Evolutionary conservation across 2,888 invertebrate species (phyloP), one percentile per base, ranked within the genome.

Genomic region (Synanthedon formicaeformis): DNA sequence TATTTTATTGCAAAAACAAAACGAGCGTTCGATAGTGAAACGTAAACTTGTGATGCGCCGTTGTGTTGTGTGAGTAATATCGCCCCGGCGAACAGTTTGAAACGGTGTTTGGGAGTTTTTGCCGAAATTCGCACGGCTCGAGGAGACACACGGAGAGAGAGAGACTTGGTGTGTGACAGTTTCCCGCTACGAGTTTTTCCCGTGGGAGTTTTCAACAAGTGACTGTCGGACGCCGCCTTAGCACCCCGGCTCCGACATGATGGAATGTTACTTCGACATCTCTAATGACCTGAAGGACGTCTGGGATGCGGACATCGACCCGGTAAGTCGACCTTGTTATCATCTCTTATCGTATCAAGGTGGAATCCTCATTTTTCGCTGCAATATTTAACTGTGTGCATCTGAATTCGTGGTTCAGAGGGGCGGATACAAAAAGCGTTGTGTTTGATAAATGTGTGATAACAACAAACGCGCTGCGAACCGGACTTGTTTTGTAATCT

Each of bases 241-340:
- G 66, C 60, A 59, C 63, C 64, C 73, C 78, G 81, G 81, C 81
- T 80, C 84, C 75, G 80, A 81, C 72, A 92, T 92, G 92, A 92
- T 92, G 92, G 92, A 92, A 85, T 88, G 89, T 67, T 93, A 92
- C 85, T 93, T 92, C 86, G 94, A 94, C 83, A 91, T 91, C 76
- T 91, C 90, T 68, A 89, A 90, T 58, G 92, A 92, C 82, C 89
- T 94, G 71, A 92, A 92, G 88, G 94, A 94, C 81, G 89, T 94
- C 71, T 94, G 94, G 93, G 93, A 93, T 78, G 91, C 93, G 67
- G 94, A 93, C 87, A 89, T 94, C 75, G 94, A 94, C 88, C 92
- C 94, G 92, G 94, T 94, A 81, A 93, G 93, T 90, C 71, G 77
- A 78, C 80, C 81, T 80, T 83, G 74, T 50, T 53, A 50, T 55